Evolutionary conservation across 2,113 vertebrate genomes (phyloP), one percentile per base, ranked within the genome.

Genomic region (Corydoras maculifer): DNA sequence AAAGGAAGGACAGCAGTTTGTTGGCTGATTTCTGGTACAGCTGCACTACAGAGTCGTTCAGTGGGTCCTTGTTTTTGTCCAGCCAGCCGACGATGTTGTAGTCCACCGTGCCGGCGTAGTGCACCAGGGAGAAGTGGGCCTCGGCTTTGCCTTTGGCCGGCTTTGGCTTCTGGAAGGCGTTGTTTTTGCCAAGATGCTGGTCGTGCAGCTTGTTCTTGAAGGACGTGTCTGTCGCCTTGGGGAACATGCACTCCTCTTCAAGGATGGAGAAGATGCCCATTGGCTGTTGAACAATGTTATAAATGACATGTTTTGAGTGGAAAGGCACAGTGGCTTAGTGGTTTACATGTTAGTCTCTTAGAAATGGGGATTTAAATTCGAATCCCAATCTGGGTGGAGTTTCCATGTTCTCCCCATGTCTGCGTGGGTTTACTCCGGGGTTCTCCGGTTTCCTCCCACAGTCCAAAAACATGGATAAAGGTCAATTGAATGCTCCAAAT

Each of bases 1-100:
- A 89, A 4, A 89, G 72, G 55, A 65, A 66, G 30, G 79, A 29
- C 76, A 89, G 66, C 50, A 89, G 82, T 70, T 88, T 89, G 9
- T 77, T 62, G 69, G 82, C 69, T 30, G 87, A 82, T 78, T 89
- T 89, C 81, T 86, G 84, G 77, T 88, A 89, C 64, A 89, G 86
- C 73, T 89, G 87, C 30, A 89, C 85, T 53, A 84, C 86, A 15
- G 87, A 85, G 72, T 89, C 87, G 0, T 89, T 89, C 82, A 89
- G 82, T 0, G 88, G 88, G 65, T 89, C 88, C 49, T 89, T 89
- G 82, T 89, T 89, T 70, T 89, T 89, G 49, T 89, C 86, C 62
- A 89, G 73, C 86, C 86, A 88, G 4, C 85, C 86, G 2, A 0
- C 0, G 0, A 88, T 82, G 74, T 86, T 89, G 72, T 89, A 89